Evolutionary conservation across 2,113 vertebrate genomes (phyloP).

Genomic region (Cynoglossus semilaevis): DNA sequence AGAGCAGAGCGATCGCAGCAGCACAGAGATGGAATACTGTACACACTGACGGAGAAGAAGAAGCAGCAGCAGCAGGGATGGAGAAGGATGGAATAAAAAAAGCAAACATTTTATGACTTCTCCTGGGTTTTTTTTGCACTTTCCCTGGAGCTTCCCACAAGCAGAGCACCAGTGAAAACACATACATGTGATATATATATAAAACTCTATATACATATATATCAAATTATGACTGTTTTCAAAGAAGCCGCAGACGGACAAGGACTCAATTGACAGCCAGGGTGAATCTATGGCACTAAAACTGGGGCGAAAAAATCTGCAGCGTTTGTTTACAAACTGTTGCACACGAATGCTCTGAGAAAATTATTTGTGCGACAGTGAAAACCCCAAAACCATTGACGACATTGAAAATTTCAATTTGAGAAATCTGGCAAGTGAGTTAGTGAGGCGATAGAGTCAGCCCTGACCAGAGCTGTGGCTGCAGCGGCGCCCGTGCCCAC

Average conservation of each 20-base stretch:
- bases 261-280: conserved; percentile 62
- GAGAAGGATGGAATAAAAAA: conserved; percentile 60
- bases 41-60: background rate
- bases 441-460: conserved; percentile 19
- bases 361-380: conserved; percentile 33
- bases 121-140: conserved; percentile 38
- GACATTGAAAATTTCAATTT: conserved; percentile 31
- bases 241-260: conserved; percentile 73
- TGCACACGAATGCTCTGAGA: conserved; percentile 53
- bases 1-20: conserved; percentile 26
- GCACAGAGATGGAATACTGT: conserved; percentile 56
- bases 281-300: conserved; percentile 34
- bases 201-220: conserved; percentile 82
- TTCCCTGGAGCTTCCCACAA: conserved; percentile 71
- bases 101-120: conserved; percentile 36
- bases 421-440: conserved; percentile 41
- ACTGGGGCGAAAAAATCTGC: conserved; percentile 47
- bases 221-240: conserved; percentile 84
- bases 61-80: conserved; percentile 49
- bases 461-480: conserved; percentile 45
- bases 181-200: conserved; percentile 85
- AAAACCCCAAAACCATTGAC: conserved; percentile 24
- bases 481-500: conserved; percentile 49
- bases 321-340: conserved; percentile 60
- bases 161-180: conserved; percentile 80